A percentile compares a stretch with the other conserved stretches of the same genome.
Evolutionary conservation across 2,113 vertebrate species (phyloP).

Genomic region (Reinhardtius hippoglossoides): DNA sequence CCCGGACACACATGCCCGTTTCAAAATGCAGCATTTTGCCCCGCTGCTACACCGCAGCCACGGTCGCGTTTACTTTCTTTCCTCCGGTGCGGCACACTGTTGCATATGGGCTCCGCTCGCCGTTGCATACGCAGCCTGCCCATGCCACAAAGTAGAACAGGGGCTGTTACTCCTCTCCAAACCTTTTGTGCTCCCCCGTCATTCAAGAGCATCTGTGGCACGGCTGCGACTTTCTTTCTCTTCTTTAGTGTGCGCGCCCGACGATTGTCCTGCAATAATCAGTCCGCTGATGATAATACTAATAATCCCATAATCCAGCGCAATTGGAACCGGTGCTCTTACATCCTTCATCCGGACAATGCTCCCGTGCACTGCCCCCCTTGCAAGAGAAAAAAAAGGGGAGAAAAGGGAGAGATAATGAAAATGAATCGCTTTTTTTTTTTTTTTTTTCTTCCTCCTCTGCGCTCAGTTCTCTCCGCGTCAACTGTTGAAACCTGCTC

Average conservation of each 20-base stretch:
- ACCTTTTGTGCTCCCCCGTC: conserved; percentile 74
- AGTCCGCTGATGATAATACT: conserved; percentile 56
- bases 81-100: conserved; percentile 80
- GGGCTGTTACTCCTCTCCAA: conserved; percentile 62
- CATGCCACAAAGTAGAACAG: conserved; percentile 63
- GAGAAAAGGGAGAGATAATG: conserved; percentile 62
- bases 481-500: conserved; percentile 81
- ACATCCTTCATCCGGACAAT: conserved; percentile 75
- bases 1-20: conserved; percentile 66
- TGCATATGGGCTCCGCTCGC: conserved; percentile 72
- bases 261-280: conserved; percentile 77
- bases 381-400: background rate
- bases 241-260: conserved; percentile 48
- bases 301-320: conserved; percentile 80
- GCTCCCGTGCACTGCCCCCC: conserved; percentile 53
- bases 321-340: conserved; percentile 69
- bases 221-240: conserved; percentile 66
- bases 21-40: conserved; percentile 76
- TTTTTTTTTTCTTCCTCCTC: background rate
- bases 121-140: conserved; percentile 47
- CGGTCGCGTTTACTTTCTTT: conserved; percentile 60
- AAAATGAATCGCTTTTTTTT: conserved; percentile 73
- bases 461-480: conserved; percentile 77
- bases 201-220: conserved; percentile 72
- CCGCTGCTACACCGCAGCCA: conserved; percentile 52